Base-by-base conservation (phyloP, 2,113 vertebrate genomes). In the Ellobius talpinus region DNA sequence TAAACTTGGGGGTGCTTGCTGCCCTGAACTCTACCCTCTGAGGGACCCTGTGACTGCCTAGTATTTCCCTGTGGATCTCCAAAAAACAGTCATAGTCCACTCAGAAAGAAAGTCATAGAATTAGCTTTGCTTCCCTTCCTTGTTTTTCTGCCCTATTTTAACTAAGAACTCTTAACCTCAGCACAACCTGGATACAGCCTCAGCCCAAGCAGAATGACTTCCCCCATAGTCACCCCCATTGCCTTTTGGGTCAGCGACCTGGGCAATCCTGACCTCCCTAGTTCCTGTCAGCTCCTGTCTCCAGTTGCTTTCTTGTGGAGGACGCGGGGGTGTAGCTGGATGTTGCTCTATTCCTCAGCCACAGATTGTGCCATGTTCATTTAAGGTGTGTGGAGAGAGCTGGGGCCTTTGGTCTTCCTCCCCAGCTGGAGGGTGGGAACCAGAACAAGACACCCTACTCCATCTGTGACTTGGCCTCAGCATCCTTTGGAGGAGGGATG, bases 311-410 rank as follows among this genome's bases (percentile, higher is more conserved):
- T 2, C 63, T 42, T 50, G 19, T 1, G 36, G 16, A 36, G 19
- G 3, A 10, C 2, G 2, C n/a, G 23, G 24, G 52, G 39, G 5
- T 92, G 16, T 13, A 42, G 2, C 47, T 23, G 45, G 66, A 65
- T 24, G 23, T 16, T 5, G 16, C 16, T 36, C 19, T n/a, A 47
- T 24, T 16, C 39, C 8, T 9, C 10, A 10, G 3, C 13, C 29
- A 3, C 13, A 24, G n/a, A 47, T 17, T 10, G 12, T 26, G 3
- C 31, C 0, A 0, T 33, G 2, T 55, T 87, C 26, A 63, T 12
- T 73, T 61, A 58, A 50, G 55, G 26, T 70, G 11, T 29, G 5
- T 7, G 6, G 94, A 58, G 14, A 42, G 47, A 82, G 65, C 50
- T 19, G n/a, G 19, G 36, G 17, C 26, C 84, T 74, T 29, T 45